Percentiles rank a stretch among this genome's conserved stretches.
These are phyloP conservation scores for Conger conger DNA, from an alignment of 2,113 vertebrate species.

Conservation along the genomic window DNA sequence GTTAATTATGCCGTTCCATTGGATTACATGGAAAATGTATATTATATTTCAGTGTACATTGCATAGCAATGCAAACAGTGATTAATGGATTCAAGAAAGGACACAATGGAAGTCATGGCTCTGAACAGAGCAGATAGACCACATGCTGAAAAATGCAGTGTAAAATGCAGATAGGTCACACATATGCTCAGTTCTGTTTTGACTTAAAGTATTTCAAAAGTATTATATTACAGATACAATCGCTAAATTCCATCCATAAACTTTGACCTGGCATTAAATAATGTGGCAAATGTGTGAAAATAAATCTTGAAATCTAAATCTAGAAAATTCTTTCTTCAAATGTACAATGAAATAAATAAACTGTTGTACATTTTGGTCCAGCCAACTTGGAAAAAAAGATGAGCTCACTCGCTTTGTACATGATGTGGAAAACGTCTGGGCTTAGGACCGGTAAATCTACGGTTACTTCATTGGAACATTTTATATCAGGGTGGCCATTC, in stretches of 20 bases:
- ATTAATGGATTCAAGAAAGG: background rate
- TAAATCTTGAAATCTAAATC: background rate
- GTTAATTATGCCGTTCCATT: background rate
- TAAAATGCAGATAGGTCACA: background rate
- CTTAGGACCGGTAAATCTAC: too few relatives aligned
- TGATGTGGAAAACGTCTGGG: too few relatives aligned
- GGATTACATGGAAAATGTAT: too few relatives aligned
- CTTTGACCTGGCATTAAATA: background rate
- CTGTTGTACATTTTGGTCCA: too few relatives aligned
- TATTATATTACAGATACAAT: too few relatives aligned
- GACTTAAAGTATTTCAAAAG: background rate
- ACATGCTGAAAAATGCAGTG: background rate
- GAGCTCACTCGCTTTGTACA: too few relatives aligned
- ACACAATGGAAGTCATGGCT: background rate
- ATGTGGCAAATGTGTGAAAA: background rate
- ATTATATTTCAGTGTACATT: background rate
- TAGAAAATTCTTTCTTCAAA: background rate
- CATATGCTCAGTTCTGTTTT: background rate
- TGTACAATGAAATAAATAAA: background rate
- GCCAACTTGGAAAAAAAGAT: too few relatives aligned
- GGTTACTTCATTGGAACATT: too few relatives aligned
- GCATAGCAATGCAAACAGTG: background rate
- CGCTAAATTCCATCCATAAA: background rate
- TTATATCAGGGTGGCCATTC: too few relatives aligned
- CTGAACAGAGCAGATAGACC: background rate